Base-by-base conservation (phyloP, 2,797 vertebrate genomes). In the Vespertilio murinus region DNA sequence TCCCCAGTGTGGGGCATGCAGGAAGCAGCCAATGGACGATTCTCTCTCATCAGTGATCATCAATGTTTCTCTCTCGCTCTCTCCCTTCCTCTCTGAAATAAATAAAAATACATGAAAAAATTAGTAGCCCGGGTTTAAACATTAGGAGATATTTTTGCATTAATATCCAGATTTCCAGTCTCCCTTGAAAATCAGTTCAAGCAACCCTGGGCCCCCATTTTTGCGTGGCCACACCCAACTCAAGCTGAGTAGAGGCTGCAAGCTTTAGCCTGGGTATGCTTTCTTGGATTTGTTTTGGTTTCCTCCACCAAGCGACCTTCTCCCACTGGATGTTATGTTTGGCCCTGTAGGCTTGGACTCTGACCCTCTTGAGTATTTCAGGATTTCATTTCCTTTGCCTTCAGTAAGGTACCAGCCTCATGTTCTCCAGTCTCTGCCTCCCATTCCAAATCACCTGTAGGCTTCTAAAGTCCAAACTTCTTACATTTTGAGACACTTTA, bases 111-210 rank as follows among this genome's bases (percentile, higher is more conserved):
- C 6, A 61, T 61, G 30, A 38, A 45, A 70, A 70, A 70, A 30
- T 61, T n/a, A 93, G 42, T 38, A 95, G 38, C n/a, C 59, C 69
- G 54, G 5, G 80, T 61, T 61, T 88, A 47, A 95, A 96, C 89
- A 82, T 5, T 40, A 38, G 40, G 56, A 78, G 33, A 38, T 67
- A 65, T 90, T 75, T 84, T 67, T 45, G 88, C 54, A 74, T 65
- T 82, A 52, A 84, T 92, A 92, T 94, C 25, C 16, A 87, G 49
- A 78, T 88, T 42, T 61, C 40, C 40, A 74, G 40, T 61, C 81
- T 88, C 56, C 93, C 47, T 77, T 78, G 33, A 92, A 90, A 92
- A 75, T 83, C 88, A 91, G 67, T 84, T 77, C 52, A 83, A 54
- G 65, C 28, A 79, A 79, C 30, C 10, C 1, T 8, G 38, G 52